Percentiles rank a stretch among this genome's conserved stretches.
phyloP scores from a whole-genome alignment of 2,888 invertebrate species.

The Mythimna impura region DNA sequence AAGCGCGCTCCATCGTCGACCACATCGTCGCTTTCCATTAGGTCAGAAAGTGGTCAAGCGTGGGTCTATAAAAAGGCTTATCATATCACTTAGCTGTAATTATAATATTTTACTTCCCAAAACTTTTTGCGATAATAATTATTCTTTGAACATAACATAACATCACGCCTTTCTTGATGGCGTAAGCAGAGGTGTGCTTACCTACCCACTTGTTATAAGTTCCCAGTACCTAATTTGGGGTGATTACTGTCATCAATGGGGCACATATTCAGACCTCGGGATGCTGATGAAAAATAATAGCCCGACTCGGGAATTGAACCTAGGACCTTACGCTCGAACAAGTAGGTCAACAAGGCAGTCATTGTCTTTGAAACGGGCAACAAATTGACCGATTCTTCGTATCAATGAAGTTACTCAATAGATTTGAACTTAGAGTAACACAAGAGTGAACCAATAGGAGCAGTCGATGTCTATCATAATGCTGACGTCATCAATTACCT shows the following conservation, averaged over 20 bases:
- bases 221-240: too few species aligned
- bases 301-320: background rate
- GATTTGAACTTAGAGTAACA: constrained; percentile 23
- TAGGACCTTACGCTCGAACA: background rate
- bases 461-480: constrained; percentile 5
- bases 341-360: background rate
- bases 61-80: too few species aligned
- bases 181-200: background rate
- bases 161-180: background rate
- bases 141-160: background rate
- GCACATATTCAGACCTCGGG: background rate
- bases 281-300: too few species aligned
- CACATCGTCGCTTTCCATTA: too few species aligned
- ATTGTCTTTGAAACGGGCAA: background rate
- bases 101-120: too few species aligned
- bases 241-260: too few species aligned
- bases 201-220: background rate
- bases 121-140: background rate
- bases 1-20: too few species aligned
- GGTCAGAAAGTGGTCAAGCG: too few species aligned
- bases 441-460: constrained; percentile 21
- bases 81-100: too few species aligned
- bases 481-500: constrained; percentile 39
- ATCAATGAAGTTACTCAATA: constrained; percentile 27
- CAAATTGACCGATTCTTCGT: background rate